Evolutionary conservation across 2,113 vertebrate species (phyloP), one percentile per base, ranked within the genome.

Genomic region (Raphicerus campestris): DNA sequence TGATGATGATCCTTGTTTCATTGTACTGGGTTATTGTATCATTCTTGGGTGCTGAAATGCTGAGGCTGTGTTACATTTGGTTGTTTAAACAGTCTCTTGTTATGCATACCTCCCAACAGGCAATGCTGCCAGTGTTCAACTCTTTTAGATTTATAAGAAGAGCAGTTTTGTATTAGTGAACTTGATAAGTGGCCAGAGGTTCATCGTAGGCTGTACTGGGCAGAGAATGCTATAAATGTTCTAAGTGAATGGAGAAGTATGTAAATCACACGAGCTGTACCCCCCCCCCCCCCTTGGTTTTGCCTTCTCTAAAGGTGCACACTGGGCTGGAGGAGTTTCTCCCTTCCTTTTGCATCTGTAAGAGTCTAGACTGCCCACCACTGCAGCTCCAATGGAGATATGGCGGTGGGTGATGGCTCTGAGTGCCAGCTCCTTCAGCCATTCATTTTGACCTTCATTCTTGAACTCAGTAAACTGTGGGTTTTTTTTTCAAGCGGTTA

Each of bases 401-500:
- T 1, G 28, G 32, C 11, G 32, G 3, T 42, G 42, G 42, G 56
- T 10, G 42, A 13, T 81, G 51, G 28, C 47, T 85, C 15, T 63
- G 26, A 20, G 30, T 30, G 22, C 14, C 7, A 3, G 4, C 26
- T 30, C 20, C 55, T 66, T 58, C 39, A 15, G 56, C 53, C 73
- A 7, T 42, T 42, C 11, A 30, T 24, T 60, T 78, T 45, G 39
- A 35, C 32, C 11, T 73, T 87, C 17, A 4, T 70, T 84, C 30
- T 73, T 94, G 17, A 82, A 35, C 26, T 70, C 45, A 16, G 20
- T 84, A 6, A 78, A 20, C 24, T 20, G 17, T 51, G 11, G 10
- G 28, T 0, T 22, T 35, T 0, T 66, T 39, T 3, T 60, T 7
- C 2, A 24, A 24, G 1, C 22, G 4, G 42, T 61, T 77, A 32